A percentile compares a stretch with the other conserved stretches of the same genome.
Conservation (phyloP, 1,140 invertebrate genomes). For the Amphibalanus amphitrite region DNA sequence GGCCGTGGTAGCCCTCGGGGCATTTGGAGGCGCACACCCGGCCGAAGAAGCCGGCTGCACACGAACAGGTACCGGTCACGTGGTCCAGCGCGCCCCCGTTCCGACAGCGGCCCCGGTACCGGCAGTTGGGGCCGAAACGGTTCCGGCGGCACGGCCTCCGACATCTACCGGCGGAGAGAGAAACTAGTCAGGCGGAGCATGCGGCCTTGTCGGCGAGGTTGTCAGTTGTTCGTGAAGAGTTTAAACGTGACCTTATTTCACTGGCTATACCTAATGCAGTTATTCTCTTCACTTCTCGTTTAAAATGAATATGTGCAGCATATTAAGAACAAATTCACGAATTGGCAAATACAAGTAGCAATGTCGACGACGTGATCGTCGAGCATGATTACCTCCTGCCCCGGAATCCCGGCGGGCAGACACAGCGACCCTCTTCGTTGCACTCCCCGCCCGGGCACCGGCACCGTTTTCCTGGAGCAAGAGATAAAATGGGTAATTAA, state of each 20-base stretch:
- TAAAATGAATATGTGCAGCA: too few relatives aligned
- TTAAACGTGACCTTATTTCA: conserved; percentile 45
- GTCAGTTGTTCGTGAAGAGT: conserved; percentile 39
- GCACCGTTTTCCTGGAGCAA: neutral
- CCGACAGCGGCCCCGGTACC: conserved; percentile 50
- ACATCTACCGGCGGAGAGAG: neutral
- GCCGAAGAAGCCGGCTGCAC: conserved; percentile 34
- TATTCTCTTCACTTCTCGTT: too few relatives aligned
- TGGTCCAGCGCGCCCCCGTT: conserved; percentile 63
- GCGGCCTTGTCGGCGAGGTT: neutral
- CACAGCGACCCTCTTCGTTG: conserved; percentile 33
- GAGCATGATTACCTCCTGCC: conserved; percentile 63
- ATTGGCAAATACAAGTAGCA: too few relatives aligned
- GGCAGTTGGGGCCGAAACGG: conserved; percentile 50
- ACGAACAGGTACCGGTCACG: conserved; percentile 66
- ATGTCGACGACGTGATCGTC: too few relatives aligned
- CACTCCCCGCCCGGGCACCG: neutral
- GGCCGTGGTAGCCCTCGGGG: neutral
- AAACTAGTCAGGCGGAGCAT: neutral
- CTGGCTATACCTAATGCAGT: too few relatives aligned
- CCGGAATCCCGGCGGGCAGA: conserved; percentile 65
- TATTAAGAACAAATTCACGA: too few relatives aligned
- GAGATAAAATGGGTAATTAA: too few relatives aligned
- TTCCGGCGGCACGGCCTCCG: conserved; percentile 12
- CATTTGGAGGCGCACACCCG: neutral